Percentiles rank a stretch among this genome's conserved stretches.
Conservation (phyloP, 2,113 vertebrate species). For the Meriones unguiculatus region DNA sequence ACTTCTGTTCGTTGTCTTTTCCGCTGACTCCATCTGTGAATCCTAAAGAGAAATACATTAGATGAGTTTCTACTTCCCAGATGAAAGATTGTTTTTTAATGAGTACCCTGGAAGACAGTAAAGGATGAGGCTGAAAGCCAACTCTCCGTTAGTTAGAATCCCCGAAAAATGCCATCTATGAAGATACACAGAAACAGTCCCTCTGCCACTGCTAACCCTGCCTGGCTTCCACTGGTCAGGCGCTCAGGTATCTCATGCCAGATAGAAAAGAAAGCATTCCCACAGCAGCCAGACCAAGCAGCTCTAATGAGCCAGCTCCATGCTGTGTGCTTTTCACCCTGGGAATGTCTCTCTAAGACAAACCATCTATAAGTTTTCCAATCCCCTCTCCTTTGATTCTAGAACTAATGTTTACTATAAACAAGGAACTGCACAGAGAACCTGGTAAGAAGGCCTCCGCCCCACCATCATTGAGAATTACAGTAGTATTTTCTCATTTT, state of each 20-base stretch:
- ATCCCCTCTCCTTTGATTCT: neutral
- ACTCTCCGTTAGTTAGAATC: neutral
- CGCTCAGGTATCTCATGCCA: fast-evolving
- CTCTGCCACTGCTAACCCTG: fast-evolving
- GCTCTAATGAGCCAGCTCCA: neutral
- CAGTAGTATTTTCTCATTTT: neutral
- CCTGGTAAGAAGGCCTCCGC: neutral
- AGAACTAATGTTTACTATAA: neutral
- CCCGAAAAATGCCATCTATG: neutral
- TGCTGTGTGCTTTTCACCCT: fast-evolving
- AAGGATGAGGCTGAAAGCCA: neutral
- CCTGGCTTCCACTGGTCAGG: neutral
- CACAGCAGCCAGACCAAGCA: neutral
- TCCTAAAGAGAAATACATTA: slow-evolving; percentile 56
- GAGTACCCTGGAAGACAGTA: neutral
- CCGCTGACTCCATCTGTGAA: slow-evolving; percentile 83
- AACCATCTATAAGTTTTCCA: neutral
- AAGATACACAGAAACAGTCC: neutral
- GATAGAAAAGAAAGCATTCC: too few relatives aligned
- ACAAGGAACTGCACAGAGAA: neutral
- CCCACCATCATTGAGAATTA: neutral
- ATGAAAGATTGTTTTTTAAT: too few relatives aligned
- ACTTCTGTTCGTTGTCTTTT: slow-evolving; percentile 74
- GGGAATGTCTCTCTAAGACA: neutral
- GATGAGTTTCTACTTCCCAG: neutral